Evolutionary conservation across 2,113 vertebrate species (phyloP).

Genomic region (Nipponia nippon): DNA sequence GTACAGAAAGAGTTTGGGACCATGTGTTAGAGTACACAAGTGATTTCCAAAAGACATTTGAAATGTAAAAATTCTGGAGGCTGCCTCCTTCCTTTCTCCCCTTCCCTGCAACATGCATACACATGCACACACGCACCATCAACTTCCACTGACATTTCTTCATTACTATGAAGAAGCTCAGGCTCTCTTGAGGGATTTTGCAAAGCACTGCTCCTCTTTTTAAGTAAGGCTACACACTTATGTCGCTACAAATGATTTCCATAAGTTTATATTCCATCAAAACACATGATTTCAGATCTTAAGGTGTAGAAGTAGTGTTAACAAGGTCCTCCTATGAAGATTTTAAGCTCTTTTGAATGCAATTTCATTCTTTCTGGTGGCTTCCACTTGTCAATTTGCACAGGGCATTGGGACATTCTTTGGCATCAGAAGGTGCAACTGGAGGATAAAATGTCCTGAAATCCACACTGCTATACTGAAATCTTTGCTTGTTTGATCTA

Average conservation of each 20-base stretch:
- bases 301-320: slow-evolving; percentile 49
- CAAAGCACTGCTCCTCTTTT: slow-evolving; percentile 63
- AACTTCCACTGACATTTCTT: slow-evolving; percentile 71
- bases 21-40: slow-evolving; percentile 51
- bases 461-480: background rate
- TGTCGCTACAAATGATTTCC: slow-evolving; percentile 49
- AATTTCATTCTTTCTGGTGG: slow-evolving; percentile 9
- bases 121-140: slow-evolving; percentile 63
- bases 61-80: slow-evolving; percentile 66
- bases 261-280: slow-evolving; percentile 63
- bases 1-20: slow-evolving; percentile 50
- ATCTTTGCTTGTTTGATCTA: background rate
- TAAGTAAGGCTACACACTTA: slow-evolving; percentile 48
- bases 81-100: slow-evolving; percentile 24
- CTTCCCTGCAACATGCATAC: slow-evolving; percentile 45
- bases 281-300: slow-evolving; percentile 58
- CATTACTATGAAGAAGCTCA: slow-evolving; percentile 67
- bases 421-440: background rate
- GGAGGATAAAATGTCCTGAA: slow-evolving; percentile 20
- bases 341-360: slow-evolving; percentile 32
- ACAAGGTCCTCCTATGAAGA: slow-evolving; percentile 50
- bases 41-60: slow-evolving; percentile 73
- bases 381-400: slow-evolving; percentile 35
- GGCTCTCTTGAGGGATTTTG: slow-evolving; percentile 58
- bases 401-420: background rate